Evolutionary conservation across 2,113 vertebrate genomes (phyloP).

Genomic region (Melanerpes aurifrons): DNA sequence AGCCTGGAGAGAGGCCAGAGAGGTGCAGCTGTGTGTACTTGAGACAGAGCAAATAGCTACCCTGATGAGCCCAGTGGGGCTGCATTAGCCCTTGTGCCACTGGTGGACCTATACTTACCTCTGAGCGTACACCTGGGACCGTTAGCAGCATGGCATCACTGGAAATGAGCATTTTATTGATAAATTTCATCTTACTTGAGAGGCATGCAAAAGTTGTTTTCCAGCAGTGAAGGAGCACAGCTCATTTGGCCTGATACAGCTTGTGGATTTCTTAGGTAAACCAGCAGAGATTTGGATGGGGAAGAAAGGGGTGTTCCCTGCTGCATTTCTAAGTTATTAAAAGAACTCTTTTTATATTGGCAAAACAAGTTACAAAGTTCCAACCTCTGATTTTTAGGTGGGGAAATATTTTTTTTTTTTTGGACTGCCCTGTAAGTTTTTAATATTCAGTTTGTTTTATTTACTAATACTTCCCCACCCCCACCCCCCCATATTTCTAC

Average conservation of each 20-base stretch:
- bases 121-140: not conserved
- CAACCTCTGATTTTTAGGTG: not conserved
- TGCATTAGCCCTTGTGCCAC: not conserved
- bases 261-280: not conserved
- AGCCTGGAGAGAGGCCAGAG: not conserved
- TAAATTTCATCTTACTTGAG: not conserved
- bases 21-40: not conserved
- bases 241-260: not conserved
- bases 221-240: not conserved
- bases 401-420: not conserved
- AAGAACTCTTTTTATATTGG: not conserved
- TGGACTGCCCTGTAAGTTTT: not conserved
- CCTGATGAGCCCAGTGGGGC: accelerated
- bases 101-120: accelerated
- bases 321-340: not conserved
- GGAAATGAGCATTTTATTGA: not conserved
- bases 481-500: not conserved
- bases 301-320: not conserved
- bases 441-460: not conserved
- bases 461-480: not conserved
- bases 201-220: not conserved
- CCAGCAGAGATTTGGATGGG: not conserved
- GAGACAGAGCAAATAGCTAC: not conserved
- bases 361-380: not conserved
- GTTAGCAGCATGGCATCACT: not conserved